These are phyloP conservation scores for Sinotaia quadrata DNA, from an alignment of 2,888 invertebrate genomes.

Conservation along the genomic window DNA sequence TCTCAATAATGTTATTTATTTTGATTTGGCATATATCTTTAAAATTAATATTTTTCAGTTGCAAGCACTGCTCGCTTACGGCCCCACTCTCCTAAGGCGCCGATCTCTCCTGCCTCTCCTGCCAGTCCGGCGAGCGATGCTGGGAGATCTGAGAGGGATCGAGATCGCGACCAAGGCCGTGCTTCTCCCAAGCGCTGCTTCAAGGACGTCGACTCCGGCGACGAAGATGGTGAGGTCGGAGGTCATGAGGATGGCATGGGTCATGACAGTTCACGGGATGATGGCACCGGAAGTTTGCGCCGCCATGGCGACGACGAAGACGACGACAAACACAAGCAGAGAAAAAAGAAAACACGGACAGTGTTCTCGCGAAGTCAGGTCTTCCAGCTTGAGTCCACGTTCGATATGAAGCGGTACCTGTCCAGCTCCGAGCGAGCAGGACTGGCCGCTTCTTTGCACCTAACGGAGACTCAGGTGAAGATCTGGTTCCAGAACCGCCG, in stretches of 20 bases:
- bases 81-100: slow-evolving; percentile 35
- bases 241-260: slow-evolving; percentile 14
- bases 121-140: slow-evolving; percentile 34
- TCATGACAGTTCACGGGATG: slow-evolving; percentile 33
- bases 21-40: background rate
- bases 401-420: slow-evolving; percentile 72
- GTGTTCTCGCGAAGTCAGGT: slow-evolving; percentile 73
- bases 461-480: slow-evolving; percentile 73
- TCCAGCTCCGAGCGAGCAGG: slow-evolving; percentile 72
- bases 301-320: slow-evolving; percentile 42
- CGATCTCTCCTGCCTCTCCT: slow-evolving; percentile 37
- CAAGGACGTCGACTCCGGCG: slow-evolving; percentile 39
- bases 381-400: slow-evolving; percentile 72
- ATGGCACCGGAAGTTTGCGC: slow-evolving; percentile 28
- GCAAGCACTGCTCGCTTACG: slow-evolving; percentile 30
- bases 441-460: slow-evolving; percentile 69
- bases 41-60: slow-evolving; percentile 22
- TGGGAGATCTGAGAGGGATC: slow-evolving; percentile 30
- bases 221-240: slow-evolving; percentile 36
- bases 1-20: too few species aligned
- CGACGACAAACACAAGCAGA: slow-evolving; percentile 60
- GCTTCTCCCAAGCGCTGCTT: slow-evolving; percentile 36
- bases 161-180: slow-evolving; percentile 42
- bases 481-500: slow-evolving; percentile 73
- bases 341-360: slow-evolving; percentile 73